These are phyloP conservation scores for Mungos mungo DNA, from an alignment of 2,113 vertebrate genomes.

Conservation along the genomic window DNA sequence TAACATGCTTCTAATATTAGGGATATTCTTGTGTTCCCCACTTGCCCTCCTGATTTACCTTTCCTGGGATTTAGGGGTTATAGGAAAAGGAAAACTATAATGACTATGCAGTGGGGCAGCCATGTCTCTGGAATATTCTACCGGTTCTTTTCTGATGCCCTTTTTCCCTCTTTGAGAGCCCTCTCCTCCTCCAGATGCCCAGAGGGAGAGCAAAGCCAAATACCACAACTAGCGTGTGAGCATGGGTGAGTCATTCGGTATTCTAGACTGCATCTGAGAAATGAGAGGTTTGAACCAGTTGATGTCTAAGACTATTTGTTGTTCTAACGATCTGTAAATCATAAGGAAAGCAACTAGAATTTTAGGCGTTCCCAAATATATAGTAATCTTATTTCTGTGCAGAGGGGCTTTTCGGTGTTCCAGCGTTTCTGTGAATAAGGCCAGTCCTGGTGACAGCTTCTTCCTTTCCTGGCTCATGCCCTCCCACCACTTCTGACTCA, in stretches of 20 bases:
- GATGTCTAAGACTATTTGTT: neutral
- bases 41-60: neutral
- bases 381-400: neutral
- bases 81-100: neutral
- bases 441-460: neutral
- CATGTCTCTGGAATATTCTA: neutral
- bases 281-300: neutral
- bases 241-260: neutral
- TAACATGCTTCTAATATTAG: neutral
- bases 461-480: neutral
- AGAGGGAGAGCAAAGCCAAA: neutral
- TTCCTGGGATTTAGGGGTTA: neutral
- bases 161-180: neutral
- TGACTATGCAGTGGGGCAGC: neutral
- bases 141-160: neutral
- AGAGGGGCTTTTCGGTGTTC: neutral
- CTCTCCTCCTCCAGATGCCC: neutral
- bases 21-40: too few relatives aligned
- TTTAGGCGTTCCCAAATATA: neutral
- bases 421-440: neutral
- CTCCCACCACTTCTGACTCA: slow-evolving; percentile 14
- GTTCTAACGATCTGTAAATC: neutral
- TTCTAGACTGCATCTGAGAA: neutral
- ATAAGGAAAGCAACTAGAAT: neutral
- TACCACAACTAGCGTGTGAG: neutral